Evolutionary conservation across 2,797 vertebrate species (phyloP).

Genomic region (Schizopygopsis malacanthus): DNA sequence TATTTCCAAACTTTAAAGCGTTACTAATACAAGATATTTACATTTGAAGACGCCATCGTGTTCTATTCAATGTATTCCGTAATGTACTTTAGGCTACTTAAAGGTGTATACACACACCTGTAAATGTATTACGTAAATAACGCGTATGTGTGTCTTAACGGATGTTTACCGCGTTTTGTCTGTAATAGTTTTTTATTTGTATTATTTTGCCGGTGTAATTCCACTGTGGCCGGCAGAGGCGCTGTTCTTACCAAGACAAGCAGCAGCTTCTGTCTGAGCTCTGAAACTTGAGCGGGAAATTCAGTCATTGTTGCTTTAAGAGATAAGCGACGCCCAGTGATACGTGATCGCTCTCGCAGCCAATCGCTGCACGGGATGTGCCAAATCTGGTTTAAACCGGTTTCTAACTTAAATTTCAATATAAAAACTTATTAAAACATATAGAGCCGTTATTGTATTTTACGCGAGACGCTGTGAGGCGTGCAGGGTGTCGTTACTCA

Average conservation of each 20-base stretch:
- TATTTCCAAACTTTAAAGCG: neutral
- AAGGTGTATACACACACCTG: neutral
- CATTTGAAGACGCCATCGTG: neutral
- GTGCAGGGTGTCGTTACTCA: slow-evolving; percentile 54
- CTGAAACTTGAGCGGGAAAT: slow-evolving; percentile 31
- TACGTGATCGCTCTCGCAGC: slow-evolving; percentile 80
- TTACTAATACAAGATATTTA: neutral
- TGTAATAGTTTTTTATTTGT: neutral
- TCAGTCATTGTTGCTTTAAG: slow-evolving; percentile 72
- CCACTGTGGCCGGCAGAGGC: neutral
- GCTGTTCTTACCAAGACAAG: neutral
- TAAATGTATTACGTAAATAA: too few species aligned
- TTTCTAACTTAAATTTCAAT: slow-evolving; percentile 86
- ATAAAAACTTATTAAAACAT: slow-evolving; percentile 94
- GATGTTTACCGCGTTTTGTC: neutral
- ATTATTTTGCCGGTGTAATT: neutral
- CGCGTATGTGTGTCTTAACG: neutral
- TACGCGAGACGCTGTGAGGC: slow-evolving; percentile 76
- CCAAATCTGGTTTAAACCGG: slow-evolving; percentile 94
- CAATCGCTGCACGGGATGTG: slow-evolving; percentile 83
- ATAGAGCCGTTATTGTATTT: slow-evolving; percentile 75
- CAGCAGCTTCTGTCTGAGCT: slow-evolving; percentile 5
- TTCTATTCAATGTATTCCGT: neutral
- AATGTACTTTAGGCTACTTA: neutral
- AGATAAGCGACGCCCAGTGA: slow-evolving; percentile 69